A percentile compares a stretch with the other conserved stretches of the same genome.
phyloP scores from a whole-genome alignment of 2,797 vertebrate species.

The Sebastes flavidus region DNA sequence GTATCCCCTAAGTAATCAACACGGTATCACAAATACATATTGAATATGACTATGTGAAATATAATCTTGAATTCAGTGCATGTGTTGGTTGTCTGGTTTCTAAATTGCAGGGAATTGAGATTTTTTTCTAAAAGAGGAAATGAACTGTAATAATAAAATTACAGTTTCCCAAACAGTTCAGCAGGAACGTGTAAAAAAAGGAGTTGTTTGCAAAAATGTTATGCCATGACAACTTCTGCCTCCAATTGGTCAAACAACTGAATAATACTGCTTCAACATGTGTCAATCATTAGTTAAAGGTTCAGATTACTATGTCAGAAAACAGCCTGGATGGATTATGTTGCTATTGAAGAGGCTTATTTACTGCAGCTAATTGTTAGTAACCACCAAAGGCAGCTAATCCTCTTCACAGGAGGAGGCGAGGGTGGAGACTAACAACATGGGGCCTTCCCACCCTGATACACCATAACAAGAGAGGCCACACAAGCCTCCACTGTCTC shows the following conservation, averaged over 20 bases:
- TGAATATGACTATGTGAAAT: not conserved
- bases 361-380: slow-evolving; percentile 64
- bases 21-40: not conserved
- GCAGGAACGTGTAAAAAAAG: fast-evolving
- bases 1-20: not conserved
- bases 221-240: not conserved
- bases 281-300: slow-evolving; percentile 23
- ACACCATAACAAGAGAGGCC: slow-evolving; percentile 37
- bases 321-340: slow-evolving; percentile 50
- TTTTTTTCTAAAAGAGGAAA: not conserved
- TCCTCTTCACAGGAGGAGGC: slow-evolving; percentile 54
- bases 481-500: not conserved
- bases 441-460: slow-evolving; percentile 33
- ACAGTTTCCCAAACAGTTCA: not conserved
- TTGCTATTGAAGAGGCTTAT: slow-evolving; percentile 58
- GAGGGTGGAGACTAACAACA: slow-evolving; percentile 47
- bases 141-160: not conserved
- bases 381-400: slow-evolving; percentile 63
- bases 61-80: not conserved
- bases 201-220: not conserved
- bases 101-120: not conserved
- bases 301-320: slow-evolving; percentile 44
- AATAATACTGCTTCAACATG: not conserved
- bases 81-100: not conserved
- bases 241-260: not conserved